Conservation (phyloP, 2,113 vertebrate genomes). For the Todiramphus chloris region DNA sequence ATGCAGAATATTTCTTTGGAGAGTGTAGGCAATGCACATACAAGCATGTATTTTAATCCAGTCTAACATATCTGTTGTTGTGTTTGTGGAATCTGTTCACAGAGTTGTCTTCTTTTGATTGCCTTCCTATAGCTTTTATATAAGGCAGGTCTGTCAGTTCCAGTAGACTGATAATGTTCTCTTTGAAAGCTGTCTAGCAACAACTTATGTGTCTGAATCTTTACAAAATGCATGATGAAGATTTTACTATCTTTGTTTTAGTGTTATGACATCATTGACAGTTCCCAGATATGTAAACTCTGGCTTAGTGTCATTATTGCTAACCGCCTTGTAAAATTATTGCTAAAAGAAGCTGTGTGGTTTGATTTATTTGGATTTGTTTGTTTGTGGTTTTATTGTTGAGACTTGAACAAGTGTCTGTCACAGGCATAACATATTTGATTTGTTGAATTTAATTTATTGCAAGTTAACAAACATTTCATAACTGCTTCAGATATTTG, state of each 20-base stretch:
- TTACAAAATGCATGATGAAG: background rate
- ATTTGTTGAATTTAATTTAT: background rate
- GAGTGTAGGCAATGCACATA: background rate
- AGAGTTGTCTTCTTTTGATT: background rate
- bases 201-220: background rate
- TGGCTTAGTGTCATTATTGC: background rate
- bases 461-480: background rate
- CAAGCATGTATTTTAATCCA: background rate
- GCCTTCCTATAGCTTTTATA: background rate
- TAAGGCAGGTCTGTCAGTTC: background rate
- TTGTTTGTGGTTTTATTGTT: background rate
- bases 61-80: background rate
- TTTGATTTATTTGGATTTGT: background rate
- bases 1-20: background rate
- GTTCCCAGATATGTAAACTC: background rate
- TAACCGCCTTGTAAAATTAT: background rate
- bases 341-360: background rate
- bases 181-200: background rate
- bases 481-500: background rate
- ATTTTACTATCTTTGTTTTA: background rate
- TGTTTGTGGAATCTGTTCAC: background rate
- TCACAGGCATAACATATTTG: background rate
- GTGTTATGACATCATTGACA: accelerated
- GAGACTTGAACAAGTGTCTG: background rate
- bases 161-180: background rate